Conservation (phyloP, 2,113 vertebrate species). For the Aegithalos caudatus region DNA sequence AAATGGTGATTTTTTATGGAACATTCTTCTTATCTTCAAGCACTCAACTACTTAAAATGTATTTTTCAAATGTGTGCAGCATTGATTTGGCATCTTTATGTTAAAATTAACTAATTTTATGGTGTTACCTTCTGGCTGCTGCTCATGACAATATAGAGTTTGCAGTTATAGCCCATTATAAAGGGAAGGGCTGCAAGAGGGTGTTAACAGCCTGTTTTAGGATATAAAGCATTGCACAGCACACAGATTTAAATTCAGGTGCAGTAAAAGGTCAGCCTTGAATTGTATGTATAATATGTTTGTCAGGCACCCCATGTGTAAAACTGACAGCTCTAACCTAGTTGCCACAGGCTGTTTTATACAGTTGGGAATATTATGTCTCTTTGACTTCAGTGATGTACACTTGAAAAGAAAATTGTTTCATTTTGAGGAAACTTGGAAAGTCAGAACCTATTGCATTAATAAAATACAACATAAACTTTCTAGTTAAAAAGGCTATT, state of each 20-base stretch:
- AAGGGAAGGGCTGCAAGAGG: conserved; percentile 36
- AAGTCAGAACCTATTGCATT: conserved; percentile 18
- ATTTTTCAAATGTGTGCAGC: conserved; percentile 31
- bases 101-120: conserved; percentile 67
- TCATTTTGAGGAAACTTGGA: conserved; percentile 37
- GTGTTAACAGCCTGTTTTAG: conserved; percentile 64
- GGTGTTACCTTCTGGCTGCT: conserved; percentile 47
- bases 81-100: conserved; percentile 61
- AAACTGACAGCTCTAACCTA: conserved; percentile 61
- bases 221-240: conserved; percentile 45
- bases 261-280: conserved; percentile 60
- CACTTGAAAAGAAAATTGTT: conserved; percentile 62
- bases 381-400: conserved; percentile 58
- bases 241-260: conserved; percentile 67
- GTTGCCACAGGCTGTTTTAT: conserved; percentile 48
- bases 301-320: conserved; percentile 60
- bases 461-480: conserved; percentile 38
- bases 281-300: conserved; percentile 65
- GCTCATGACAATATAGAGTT: conserved; percentile 43
- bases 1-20: not conserved
- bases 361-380: conserved; percentile 53
- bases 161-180: conserved; percentile 55
- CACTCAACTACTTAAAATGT: conserved; percentile 6
- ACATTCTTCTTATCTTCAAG: not conserved
- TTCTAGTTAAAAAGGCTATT: not conserved